Percentiles rank a stretch among this genome's conserved stretches.
Evolutionary conservation across 2,113 vertebrate species (phyloP).

Genomic region (Arvicanthis niloticus): DNA sequence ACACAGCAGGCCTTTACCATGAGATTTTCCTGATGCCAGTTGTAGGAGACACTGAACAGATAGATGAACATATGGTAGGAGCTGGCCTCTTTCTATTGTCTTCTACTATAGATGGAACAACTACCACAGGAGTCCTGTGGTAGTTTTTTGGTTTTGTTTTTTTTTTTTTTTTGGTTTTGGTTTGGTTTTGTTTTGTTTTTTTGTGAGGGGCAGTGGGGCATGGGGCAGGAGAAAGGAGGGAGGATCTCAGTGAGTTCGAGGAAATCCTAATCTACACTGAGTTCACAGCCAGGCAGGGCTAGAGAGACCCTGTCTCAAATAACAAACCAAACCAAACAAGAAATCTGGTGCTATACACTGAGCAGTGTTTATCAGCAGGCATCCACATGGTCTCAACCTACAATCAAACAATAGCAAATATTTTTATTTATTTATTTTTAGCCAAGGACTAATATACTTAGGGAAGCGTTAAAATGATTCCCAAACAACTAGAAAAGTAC

Average conservation of each 20-base stretch:
- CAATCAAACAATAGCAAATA: slow-evolving; percentile 48
- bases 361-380: slow-evolving; percentile 75
- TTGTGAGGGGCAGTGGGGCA: background rate
- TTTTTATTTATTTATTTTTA: slow-evolving; percentile 30
- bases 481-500: slow-evolving; percentile 37
- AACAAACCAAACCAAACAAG: background rate
- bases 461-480: slow-evolving; percentile 21
- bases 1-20: slow-evolving; percentile 69
- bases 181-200: background rate
- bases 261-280: too few species aligned
- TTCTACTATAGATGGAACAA: slow-evolving; percentile 72
- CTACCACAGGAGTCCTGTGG: slow-evolving; percentile 51
- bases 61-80: slow-evolving; percentile 67
- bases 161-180: background rate
- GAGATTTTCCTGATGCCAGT: slow-evolving; percentile 72
- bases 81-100: slow-evolving; percentile 69
- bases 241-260: too few species aligned
- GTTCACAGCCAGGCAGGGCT: background rate
- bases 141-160: slow-evolving; percentile 60
- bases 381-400: slow-evolving; percentile 33
- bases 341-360: slow-evolving; percentile 52
- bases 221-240: too few species aligned
- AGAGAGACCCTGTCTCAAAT: too few species aligned
- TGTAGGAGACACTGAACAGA: slow-evolving; percentile 62
- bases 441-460: background rate